These are phyloP conservation scores for Tursiops truncatus DNA, from an alignment of 2,113 vertebrate species.

Conservation along the genomic window DNA sequence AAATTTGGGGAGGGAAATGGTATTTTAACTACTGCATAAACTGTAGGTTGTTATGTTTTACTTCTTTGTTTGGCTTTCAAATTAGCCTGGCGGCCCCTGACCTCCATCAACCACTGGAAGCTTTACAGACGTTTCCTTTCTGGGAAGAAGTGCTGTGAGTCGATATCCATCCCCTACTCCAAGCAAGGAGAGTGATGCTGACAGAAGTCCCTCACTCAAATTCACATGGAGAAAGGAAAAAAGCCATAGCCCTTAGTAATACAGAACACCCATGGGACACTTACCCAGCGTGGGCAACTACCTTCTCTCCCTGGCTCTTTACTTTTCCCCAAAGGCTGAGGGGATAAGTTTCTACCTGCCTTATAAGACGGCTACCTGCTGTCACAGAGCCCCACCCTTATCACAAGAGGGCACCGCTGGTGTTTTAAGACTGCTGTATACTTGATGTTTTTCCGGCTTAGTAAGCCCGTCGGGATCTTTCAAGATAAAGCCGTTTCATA, in stretches of 20 bases:
- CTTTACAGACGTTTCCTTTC: background rate
- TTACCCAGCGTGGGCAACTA: background rate
- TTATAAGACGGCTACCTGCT: slow-evolving; percentile 39
- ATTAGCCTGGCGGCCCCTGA: background rate
- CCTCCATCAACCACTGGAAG: background rate
- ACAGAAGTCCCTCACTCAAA: background rate
- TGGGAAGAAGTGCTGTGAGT: background rate
- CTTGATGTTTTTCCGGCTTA: slow-evolving; percentile 49
- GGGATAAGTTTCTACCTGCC: slow-evolving; percentile 31
- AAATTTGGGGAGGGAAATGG: background rate
- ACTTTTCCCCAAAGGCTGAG: background rate
- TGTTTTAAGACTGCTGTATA: background rate
- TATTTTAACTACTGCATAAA: background rate
- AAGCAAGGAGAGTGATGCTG: background rate
- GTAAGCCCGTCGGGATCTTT: slow-evolving; percentile 59
- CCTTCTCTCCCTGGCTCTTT: background rate
- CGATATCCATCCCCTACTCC: background rate
- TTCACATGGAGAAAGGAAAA: background rate
- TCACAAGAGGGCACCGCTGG: background rate
- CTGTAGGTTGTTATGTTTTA: background rate
- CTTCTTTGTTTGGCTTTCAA: background rate
- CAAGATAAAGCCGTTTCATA: slow-evolving; percentile 68
- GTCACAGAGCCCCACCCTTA: background rate
- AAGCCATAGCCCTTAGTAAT: background rate
- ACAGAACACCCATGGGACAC: background rate